phyloP scores from a whole-genome alignment of 2,113 vertebrate genomes.

The Colossoma macropomum region DNA sequence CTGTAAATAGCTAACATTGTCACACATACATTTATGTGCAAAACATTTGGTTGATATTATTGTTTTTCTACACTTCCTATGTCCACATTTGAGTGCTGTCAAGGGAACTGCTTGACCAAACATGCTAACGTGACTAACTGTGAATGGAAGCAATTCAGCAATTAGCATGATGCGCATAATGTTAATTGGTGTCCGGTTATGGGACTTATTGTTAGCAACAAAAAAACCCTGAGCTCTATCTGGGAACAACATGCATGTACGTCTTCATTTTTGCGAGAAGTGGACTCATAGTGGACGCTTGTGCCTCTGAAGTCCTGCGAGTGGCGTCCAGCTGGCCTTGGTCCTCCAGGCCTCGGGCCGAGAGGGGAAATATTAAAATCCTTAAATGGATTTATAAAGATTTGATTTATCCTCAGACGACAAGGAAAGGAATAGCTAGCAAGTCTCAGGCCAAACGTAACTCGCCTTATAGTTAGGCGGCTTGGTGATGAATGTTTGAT shows the following conservation, averaged over 20 bases:
- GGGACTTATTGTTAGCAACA: no score
- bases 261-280: constrained; percentile 9
- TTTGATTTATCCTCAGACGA: constrained; percentile 55
- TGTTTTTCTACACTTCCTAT: no score
- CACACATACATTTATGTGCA: no score
- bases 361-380: constrained; percentile 55
- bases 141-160: no score
- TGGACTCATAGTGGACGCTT: neutral
- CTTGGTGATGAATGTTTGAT: constrained; percentile 26
- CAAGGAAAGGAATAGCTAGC: constrained; percentile 50
- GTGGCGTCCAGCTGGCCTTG: constrained; percentile 52
- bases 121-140: no score
- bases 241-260: neutral
- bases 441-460: constrained; percentile 51
- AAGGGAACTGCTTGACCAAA: no score
- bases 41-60: no score
- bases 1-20: no score
- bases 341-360: constrained; percentile 35
- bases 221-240: no score
- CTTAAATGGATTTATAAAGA: constrained; percentile 56
- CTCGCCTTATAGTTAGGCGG: constrained; percentile 40
- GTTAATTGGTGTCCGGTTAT: no score
- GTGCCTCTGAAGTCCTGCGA: constrained; percentile 6
- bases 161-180: no score
- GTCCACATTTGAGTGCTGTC: no score